Evolutionary conservation across 2,797 vertebrate species (phyloP).

Genomic region (Taenioides sp.): DNA sequence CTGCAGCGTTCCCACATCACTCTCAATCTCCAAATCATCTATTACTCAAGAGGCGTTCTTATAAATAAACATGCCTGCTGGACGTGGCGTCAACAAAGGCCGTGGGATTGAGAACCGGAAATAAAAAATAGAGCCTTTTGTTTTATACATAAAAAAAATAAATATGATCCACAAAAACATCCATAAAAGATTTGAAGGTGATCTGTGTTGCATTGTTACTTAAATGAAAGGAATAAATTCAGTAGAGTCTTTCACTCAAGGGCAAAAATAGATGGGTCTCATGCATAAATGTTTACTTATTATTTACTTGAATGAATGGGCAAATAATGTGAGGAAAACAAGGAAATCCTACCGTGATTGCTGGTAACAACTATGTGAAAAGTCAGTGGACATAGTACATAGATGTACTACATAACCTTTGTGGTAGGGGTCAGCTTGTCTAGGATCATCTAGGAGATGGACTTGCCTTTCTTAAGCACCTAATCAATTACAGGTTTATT

Average conservation of each 20-base stretch:
- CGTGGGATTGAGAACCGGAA: conserved; percentile 30
- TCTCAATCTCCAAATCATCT: conserved; percentile 53
- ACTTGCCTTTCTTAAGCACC: too few species aligned
- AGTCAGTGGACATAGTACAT: too few species aligned
- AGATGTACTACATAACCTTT: not conserved
- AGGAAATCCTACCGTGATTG: not conserved
- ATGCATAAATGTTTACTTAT: conserved; percentile 15
- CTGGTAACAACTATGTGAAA: not conserved
- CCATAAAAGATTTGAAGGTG: conserved; percentile 23
- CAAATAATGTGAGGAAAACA: conserved; percentile 7
- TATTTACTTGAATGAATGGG: not conserved
- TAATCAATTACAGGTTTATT: too few species aligned
- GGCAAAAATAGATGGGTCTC: conserved; percentile 18
- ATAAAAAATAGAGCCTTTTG: conserved; percentile 41
- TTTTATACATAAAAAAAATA: conserved; percentile 27
- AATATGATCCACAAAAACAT: conserved; percentile 18
- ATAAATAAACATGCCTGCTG: conserved; percentile 76
- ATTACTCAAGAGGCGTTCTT: conserved; percentile 66
- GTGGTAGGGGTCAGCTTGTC: too few species aligned
- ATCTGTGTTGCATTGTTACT: conserved; percentile 36
- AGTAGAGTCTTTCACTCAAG: conserved; percentile 32
- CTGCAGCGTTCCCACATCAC: conserved; percentile 58
- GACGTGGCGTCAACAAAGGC: conserved; percentile 54
- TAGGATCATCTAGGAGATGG: too few species aligned
- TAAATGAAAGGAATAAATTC: conserved; percentile 46